Evolutionary conservation across 1,140 invertebrate genomes (phyloP), one percentile per base, ranked within the genome.

Genomic region (Colletes gigas): DNA sequence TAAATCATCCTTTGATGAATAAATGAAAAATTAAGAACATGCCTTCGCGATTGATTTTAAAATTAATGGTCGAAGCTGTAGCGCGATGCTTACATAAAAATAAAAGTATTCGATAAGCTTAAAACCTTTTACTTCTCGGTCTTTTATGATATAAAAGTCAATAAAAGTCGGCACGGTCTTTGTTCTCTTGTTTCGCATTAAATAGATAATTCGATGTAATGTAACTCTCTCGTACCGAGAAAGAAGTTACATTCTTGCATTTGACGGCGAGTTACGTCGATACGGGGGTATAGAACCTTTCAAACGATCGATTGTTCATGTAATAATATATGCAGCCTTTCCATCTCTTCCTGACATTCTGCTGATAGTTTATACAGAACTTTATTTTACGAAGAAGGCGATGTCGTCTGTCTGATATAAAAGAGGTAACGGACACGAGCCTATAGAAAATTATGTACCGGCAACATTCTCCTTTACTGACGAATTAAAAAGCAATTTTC

Each of bases 231-330:
- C 9, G 5, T 17, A 3, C 9, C 50, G 50, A 10, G 50, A 50
- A 12, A 50, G 10, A 50, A 50, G 50, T 50, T 50, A 10, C 10
- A 50, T 50, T 12, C 50, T 50, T 50, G 3, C 10, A 10, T 50
- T 50, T 50, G 8, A 12, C 10, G 10, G 8, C 68, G 50, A 63
- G 30, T 41, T 15, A 17, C 15, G 73, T 15, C 63, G 14, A 59
- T 44, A 79, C 9, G 41, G 15, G 68, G 62, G 57, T 77, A 82
- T 70, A 82, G 74, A 78, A 65, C 65, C 66, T 59, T 21, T 5
- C 6, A 21, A 9, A 19, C n/a, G 3, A 59, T 59, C n/a, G 57
- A 59, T 21, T 59, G 17, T 59, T 59, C 57, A 21, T 59, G 57
- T 8, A 59, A n/a, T 19, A 59, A 59, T 21, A 5, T 19, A 59